Evolutionary conservation across 2,888 invertebrate species (phyloP), one percentile per base, ranked within the genome.

Genomic region (Chorisops tibialis): DNA sequence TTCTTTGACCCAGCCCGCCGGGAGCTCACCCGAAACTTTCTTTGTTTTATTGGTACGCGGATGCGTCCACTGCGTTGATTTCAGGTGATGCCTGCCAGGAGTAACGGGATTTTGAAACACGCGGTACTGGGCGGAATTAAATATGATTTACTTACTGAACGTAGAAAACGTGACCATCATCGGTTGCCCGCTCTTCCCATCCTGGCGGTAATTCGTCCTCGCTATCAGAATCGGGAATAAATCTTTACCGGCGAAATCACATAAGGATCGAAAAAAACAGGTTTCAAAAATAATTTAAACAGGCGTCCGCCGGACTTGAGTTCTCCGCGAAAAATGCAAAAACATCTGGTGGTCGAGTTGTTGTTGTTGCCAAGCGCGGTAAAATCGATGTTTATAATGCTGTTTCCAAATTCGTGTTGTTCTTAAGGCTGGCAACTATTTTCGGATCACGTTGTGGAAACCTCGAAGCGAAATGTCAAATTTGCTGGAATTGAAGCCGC

Each of bases 171-270:
- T 87, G 87, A 62, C 96, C 96, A 74, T 95, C 93, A 24, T 86
- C 80, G 1, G 94, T 92, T 0, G 93, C 89, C 68, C 93, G 83
- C 79, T 96, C 93, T 77, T 94, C 95, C 96, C 96, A 96, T 0
- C 93, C 94, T n/a, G 93, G 88, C 1, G 96, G 95, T 49, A 97
- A 74, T 75, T 96, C 96, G 75, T 96, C 96, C 77, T 96, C 96
- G 74, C 91, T 92, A 71, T 95, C 94, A 0, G 92, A 89, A 69
- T 95, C 94, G 16, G 77, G 77, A 63, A 72, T 47, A 39, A 69
- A 72, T 47, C 61, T n/a, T n/a, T n/a, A n/a, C 56, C n/a, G 61
- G 41, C 63, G n/a, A n/a, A n/a, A 65, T 65, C 38, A 12, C 79
- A 5, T n/a, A n/a, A n/a, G n/a, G n/a, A n/a, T 7, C 30, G 7